Percentiles rank a stretch among this genome's conserved stretches.
phyloP scores from a whole-genome alignment of 1,140 invertebrate genomes.

The Diuraphis noxia region DNA sequence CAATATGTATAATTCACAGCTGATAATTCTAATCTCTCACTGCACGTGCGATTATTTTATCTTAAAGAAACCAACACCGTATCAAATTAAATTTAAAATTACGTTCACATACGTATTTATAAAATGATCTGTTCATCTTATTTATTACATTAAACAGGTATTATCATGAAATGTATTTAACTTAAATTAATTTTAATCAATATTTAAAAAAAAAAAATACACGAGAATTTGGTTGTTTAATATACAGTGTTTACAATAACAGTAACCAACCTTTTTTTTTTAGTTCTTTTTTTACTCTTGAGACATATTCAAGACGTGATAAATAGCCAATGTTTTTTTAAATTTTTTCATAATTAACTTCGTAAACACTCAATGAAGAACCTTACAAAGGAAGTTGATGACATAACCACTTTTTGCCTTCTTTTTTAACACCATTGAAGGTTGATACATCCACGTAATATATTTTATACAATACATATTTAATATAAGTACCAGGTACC shows the following conservation, averaged over 20 bases:
- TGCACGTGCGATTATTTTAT: neutral
- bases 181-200: too few species aligned
- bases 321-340: neutral
- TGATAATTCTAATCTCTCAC: neutral
- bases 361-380: neutral
- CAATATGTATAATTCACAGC: neutral
- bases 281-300: neutral
- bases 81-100: neutral
- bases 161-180: neutral
- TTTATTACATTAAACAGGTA: neutral
- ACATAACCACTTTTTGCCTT: neutral
- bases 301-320: neutral
- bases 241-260: neutral
- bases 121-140: neutral
- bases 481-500: neutral
- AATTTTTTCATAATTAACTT: conserved; percentile 15
- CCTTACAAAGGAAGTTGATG: neutral
- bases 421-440: neutral
- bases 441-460: neutral
- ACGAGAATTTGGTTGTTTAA: neutral
- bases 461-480: neutral
- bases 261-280: neutral
- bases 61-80: neutral
- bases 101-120: neutral
- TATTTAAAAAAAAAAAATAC: neutral